A percentile compares a stretch with the other conserved stretches of the same genome.
Conservation (phyloP, 2,797 vertebrate genomes). For the Danio tinwini region DNA sequence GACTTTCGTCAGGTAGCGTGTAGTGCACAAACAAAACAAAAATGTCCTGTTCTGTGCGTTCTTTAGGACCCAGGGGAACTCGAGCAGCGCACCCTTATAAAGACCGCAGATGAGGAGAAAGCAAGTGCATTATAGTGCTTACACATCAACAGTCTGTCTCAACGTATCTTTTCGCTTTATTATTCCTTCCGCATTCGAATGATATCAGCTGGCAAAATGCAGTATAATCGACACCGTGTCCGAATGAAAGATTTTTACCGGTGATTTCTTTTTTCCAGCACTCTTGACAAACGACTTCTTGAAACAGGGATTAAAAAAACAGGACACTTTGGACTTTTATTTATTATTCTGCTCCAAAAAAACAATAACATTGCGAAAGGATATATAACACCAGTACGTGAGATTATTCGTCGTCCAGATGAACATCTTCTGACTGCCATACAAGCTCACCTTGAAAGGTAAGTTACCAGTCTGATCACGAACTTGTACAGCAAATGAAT, state of each 20-base stretch:
- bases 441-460: conserved; percentile 65
- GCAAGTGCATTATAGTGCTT: conserved; percentile 11
- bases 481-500: conserved; percentile 66
- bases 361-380: not conserved
- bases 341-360: conserved; percentile 16
- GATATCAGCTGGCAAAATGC: conserved; percentile 37
- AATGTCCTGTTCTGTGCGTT: not conserved
- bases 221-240: conserved; percentile 43
- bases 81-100: conserved; percentile 27
- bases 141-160: not conserved
- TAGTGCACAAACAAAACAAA: not conserved
- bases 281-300: conserved; percentile 13
- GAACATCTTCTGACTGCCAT: conserved; percentile 39
- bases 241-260: conserved; percentile 28
- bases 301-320: conserved; percentile 7
- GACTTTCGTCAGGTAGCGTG: too few relatives aligned
- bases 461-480: conserved; percentile 69
- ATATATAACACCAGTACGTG: not conserved
- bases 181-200: conserved; percentile 5
- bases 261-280: not conserved
- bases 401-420: conserved; percentile 21
- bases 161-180: not conserved
- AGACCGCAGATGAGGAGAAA: conserved; percentile 26
- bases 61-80: conserved; percentile 63
- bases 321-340: conserved; percentile 46